These are phyloP conservation scores for Syritta pipiens DNA, from an alignment of 2,888 invertebrate species.

Conservation along the genomic window DNA sequence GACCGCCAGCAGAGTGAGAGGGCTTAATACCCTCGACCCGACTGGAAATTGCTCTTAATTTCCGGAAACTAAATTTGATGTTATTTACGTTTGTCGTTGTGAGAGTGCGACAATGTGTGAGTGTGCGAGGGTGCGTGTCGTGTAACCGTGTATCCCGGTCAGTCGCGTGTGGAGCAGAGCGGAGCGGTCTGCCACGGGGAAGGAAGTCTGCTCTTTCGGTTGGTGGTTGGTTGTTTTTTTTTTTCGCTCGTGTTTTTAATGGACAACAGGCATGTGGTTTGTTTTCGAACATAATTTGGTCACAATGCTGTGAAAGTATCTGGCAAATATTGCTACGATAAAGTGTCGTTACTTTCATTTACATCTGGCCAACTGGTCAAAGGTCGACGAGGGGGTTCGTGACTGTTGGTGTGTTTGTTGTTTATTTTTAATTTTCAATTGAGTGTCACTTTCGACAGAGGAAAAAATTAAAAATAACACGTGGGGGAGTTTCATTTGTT, in stretches of 20 bases:
- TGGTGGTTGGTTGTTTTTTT: constrained; percentile 32
- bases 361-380: not conserved
- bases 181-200: not conserved
- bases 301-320: constrained; percentile 34
- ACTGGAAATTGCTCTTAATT: constrained; percentile 69
- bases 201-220: not conserved
- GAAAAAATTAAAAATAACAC: too few species aligned
- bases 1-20: constrained; percentile 16
- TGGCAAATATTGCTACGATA: constrained; percentile 15
- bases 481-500: too few species aligned
- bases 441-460: too few species aligned
- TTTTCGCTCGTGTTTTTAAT: constrained; percentile 20
- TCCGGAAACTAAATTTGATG: constrained; percentile 69
- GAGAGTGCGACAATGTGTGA: not conserved
- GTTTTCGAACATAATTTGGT: constrained; percentile 51
- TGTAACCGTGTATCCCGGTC: not conserved
- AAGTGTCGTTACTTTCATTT: constrained; percentile 30
- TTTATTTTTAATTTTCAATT: too few species aligned
- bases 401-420: too few species aligned
- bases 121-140: not conserved
- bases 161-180: constrained; percentile 3
- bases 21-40: constrained; percentile 60
- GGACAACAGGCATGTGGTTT: constrained; percentile 42
- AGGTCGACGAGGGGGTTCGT: too few species aligned
- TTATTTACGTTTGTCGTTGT: constrained; percentile 57